Evolutionary conservation across 2,888 invertebrate species (phyloP).

Genomic region (Toxonevra muliebris): DNA sequence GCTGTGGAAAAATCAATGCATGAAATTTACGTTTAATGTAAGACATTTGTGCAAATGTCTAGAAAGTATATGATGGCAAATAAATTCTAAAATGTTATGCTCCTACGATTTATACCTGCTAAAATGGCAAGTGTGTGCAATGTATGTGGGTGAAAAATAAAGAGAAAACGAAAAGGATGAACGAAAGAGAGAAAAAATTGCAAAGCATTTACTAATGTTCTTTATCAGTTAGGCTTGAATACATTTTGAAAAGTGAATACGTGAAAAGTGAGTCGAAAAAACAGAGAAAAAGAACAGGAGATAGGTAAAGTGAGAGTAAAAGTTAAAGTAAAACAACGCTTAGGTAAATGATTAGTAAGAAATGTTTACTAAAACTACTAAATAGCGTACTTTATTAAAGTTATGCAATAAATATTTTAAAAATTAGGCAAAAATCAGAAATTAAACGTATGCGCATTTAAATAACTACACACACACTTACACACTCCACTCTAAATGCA

Average conservation of each 20-base stretch:
- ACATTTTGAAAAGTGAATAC: conserved; percentile 2
- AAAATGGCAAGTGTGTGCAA: too few species aligned
- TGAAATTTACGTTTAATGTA: conserved; percentile 35
- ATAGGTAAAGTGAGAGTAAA: not conserved
- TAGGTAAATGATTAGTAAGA: conserved; percentile 40
- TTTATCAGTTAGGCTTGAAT: conserved; percentile 41
- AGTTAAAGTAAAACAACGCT: too few species aligned
- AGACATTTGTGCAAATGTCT: conserved; percentile 34
- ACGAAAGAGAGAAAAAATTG: not conserved
- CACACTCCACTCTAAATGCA: not conserved
- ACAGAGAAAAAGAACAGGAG: not conserved
- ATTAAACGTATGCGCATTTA: not conserved
- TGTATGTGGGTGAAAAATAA: too few species aligned
- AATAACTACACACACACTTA: not conserved
- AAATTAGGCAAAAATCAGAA: not conserved
- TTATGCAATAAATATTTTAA: conserved; percentile 14
- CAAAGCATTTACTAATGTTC: conserved; percentile 35
- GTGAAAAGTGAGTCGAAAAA: not conserved
- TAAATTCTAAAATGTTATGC: conserved; percentile 12
- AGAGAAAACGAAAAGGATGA: too few species aligned
- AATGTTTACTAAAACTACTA: not conserved
- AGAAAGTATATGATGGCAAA: conserved; percentile 30
- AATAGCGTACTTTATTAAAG: conserved; percentile 10
- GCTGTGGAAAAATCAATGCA: conserved; percentile 35
- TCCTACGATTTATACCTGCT: too few species aligned